Base-by-base conservation (phyloP, 2,888 invertebrate genomes). In the Diogma glabrata region DNA sequence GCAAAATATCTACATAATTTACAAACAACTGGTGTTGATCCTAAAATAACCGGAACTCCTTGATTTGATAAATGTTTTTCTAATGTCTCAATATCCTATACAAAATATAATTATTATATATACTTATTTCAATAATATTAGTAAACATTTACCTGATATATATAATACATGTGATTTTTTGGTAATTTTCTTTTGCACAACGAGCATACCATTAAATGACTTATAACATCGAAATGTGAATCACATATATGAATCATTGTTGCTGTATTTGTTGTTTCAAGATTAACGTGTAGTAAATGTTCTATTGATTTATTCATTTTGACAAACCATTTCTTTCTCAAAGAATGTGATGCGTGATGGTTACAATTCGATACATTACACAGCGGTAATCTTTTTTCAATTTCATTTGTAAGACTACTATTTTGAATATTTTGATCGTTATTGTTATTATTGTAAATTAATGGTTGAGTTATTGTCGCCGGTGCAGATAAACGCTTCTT, bases 1-100 rank as follows among this genome's bases (percentile, higher is more conserved):
- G 83, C 82, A 69, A 84, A 89, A 67, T 85, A 83, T 52, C 85
- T 80, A 61, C 89, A 90, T 20, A 84, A 69, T 70, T 88, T 89
- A 70, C 90, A 90, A 40, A 89, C 79, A 49, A 86, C 84, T 0
- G 84, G 81, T 53, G 82, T 81, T 59, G 81, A 64, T 2, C 71
- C 66, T 60, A 89, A 72, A 59, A 73, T 72, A 12, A 85, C 81
- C 0, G 87, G 87, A 49, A 90, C 74, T 2, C 79, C 75, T 57
- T 81, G 79, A 30, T 74, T 74, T 10, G 67, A 63, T 10, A 88
- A 71, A 4, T 74, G 64, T 49, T 76, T 75, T 63, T 79, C 78
- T 59, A 79, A 53, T 1, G 75, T 74, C 57, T 63, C 60, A 56
- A 72, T 75, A 54, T 76, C 77, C 78, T 78, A 63, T 46, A 3